These are phyloP conservation scores for Labroides dimidiatus DNA, from an alignment of 2,797 vertebrate species.

Conservation along the genomic window DNA sequence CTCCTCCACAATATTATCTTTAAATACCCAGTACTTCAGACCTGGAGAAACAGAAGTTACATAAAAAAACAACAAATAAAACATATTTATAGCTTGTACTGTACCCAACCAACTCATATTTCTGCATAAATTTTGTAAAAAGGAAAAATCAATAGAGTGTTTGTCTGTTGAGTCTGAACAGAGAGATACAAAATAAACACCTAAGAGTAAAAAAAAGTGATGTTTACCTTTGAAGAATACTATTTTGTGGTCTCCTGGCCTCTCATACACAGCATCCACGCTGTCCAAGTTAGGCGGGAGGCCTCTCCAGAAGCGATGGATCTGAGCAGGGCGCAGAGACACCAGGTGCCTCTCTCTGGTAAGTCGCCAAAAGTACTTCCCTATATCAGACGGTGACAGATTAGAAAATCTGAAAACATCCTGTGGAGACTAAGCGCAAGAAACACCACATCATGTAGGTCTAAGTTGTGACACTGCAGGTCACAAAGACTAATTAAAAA, in stretches of 20 bases:
- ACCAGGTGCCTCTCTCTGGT: conserved; percentile 94
- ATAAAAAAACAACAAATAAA: background rate
- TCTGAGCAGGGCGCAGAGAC: conserved; percentile 92
- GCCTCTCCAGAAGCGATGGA: conserved; percentile 97
- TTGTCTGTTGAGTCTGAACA: background rate
- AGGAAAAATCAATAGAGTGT: background rate
- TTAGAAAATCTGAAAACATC: background rate
- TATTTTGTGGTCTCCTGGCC: conserved; percentile 93
- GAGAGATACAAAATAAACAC: background rate
- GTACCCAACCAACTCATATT: too few species aligned
- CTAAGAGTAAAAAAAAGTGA: background rate
- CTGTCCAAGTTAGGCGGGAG: conserved; percentile 91
- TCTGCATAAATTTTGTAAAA: too few species aligned
- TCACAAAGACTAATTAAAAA: too few species aligned
- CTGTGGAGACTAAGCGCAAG: background rate
- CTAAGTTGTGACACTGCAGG: too few species aligned
- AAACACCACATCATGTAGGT: too few species aligned
- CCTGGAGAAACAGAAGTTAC: conserved; percentile 78
- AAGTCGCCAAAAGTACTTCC: conserved; percentile 96
- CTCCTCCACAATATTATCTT: conserved; percentile 96
- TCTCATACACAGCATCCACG: conserved; percentile 94
- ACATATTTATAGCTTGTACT: too few species aligned
- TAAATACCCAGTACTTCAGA: conserved; percentile 97
- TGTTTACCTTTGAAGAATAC: conserved; percentile 95
- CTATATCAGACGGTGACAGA: conserved; percentile 66